Evolutionary conservation across 2,797 vertebrate species (phyloP).

Genomic region (Spinus olivaceus): DNA sequence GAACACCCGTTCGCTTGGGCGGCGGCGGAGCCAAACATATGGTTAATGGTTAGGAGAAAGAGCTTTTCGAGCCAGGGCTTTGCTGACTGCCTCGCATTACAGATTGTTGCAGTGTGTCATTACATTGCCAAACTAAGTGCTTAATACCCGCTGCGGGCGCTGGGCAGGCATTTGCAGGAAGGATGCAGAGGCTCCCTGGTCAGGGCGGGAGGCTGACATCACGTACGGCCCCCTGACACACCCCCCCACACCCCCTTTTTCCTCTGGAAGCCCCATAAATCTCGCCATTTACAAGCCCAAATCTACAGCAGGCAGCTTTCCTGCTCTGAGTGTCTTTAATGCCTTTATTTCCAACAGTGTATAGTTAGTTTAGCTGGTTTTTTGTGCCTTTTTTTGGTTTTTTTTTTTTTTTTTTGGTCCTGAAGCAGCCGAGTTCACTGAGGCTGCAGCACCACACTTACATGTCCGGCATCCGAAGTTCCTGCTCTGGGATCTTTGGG

Average conservation of each 20-base stretch:
- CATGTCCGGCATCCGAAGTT: slow-evolving; percentile 66
- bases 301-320: neutral
- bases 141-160: slow-evolving; percentile 80
- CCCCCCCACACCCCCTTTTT: neutral
- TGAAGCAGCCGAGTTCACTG: slow-evolving; percentile 13
- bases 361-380: neutral
- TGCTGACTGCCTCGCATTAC: slow-evolving; percentile 80
- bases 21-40: slow-evolving; percentile 82
- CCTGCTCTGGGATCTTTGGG: slow-evolving; percentile 74
- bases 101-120: slow-evolving; percentile 84
- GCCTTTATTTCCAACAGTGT: neutral
- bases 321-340: neutral
- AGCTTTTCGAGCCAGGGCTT: slow-evolving; percentile 77
- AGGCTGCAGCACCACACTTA: slow-evolving; percentile 12
- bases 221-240: neutral
- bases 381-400: neutral
- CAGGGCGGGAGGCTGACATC: slow-evolving; percentile 73
- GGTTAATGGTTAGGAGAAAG: slow-evolving; percentile 82
- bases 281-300: neutral
- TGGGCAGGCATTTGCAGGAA: slow-evolving; percentile 73
- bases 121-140: slow-evolving; percentile 84
- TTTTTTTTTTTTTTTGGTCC: neutral
- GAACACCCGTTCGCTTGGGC: slow-evolving; percentile 81
- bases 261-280: neutral
- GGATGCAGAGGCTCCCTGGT: slow-evolving; percentile 66